These are phyloP conservation scores for Drosophila quinaria DNA, from an alignment of 2,888 invertebrate genomes.

Conservation along the genomic window DNA sequence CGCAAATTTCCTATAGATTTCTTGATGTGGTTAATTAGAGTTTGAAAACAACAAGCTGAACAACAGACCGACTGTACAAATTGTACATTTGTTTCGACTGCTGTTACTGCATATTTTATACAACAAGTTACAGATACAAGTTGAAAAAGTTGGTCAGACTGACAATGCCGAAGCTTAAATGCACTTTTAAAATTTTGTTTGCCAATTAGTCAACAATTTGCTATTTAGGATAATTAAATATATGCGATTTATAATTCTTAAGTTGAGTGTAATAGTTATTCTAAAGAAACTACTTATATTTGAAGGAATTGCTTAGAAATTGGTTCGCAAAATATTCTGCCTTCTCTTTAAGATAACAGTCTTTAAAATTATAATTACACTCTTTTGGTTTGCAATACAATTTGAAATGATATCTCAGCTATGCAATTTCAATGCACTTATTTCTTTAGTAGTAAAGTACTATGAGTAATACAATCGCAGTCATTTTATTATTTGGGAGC, in stretches of 20 bases:
- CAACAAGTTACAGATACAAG: slow-evolving; percentile 41
- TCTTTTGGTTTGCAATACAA: too few relatives aligned
- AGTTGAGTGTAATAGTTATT: too few relatives aligned
- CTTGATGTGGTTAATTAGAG: slow-evolving; percentile 78
- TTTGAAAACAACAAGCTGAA: slow-evolving; percentile 68
- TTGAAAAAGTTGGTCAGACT: slow-evolving; percentile 10
- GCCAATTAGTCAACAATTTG: not conserved
- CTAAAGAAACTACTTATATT: too few relatives aligned
- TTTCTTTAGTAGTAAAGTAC: not conserved
- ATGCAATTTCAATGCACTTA: too few relatives aligned
- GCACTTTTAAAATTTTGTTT: slow-evolving; percentile 31
- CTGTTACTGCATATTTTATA: slow-evolving; percentile 77
- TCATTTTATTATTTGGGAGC: not conserved
- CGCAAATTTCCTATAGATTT: slow-evolving; percentile 74
- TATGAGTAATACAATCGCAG: not conserved
- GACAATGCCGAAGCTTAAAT: slow-evolving; percentile 47
- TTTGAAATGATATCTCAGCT: too few relatives aligned
- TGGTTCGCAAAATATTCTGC: too few relatives aligned
- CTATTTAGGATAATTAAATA: not conserved
- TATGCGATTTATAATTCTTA: not conserved
- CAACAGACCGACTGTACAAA: slow-evolving; percentile 54
- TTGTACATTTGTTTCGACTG: slow-evolving; percentile 68
- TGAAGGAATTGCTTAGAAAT: too few relatives aligned
- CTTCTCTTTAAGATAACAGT: too few relatives aligned
- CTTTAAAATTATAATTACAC: too few relatives aligned